Evolutionary conservation across 2,888 invertebrate species (phyloP).

Genomic region (Aromia moschata): DNA sequence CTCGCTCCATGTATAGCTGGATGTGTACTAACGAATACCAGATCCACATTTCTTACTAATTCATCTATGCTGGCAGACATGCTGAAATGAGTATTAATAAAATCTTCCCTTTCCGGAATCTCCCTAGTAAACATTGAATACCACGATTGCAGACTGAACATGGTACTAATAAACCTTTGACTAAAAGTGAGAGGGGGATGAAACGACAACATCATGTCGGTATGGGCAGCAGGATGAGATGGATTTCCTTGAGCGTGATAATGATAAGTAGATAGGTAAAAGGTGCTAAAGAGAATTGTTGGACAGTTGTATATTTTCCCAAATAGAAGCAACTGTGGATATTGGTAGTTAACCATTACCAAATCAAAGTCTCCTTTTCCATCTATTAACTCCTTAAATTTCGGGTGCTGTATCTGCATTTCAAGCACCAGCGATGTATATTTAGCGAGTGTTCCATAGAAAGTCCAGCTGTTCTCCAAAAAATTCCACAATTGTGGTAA

Average conservation of each 20-base stretch:
- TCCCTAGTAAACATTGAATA: background rate
- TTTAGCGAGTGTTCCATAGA: too few relatives aligned
- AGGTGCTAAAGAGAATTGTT: background rate
- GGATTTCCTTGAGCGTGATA: background rate
- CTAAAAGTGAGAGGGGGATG: background rate
- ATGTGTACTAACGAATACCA: slow-evolving; percentile 16
- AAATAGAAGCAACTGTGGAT: background rate
- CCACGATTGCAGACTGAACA: background rate
- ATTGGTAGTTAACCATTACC: background rate
- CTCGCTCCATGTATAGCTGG: slow-evolving; percentile 6
- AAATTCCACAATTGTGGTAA: too few relatives aligned
- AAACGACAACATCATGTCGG: background rate
- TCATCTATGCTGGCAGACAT: background rate
- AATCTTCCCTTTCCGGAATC: background rate
- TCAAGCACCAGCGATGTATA: too few relatives aligned
- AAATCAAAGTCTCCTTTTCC: background rate
- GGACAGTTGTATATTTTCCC: background rate
- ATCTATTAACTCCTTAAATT: too few relatives aligned
- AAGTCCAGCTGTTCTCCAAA: too few relatives aligned
- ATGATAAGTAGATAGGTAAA: background rate
- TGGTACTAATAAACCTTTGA: background rate
- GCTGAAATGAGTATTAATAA: background rate
- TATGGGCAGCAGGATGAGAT: background rate
- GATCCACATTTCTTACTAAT: slow-evolving; percentile 8
- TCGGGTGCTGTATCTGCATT: too few relatives aligned